Base-by-base conservation (phyloP, 2,888 invertebrate species). In the Ethmia dodecea region DNA sequence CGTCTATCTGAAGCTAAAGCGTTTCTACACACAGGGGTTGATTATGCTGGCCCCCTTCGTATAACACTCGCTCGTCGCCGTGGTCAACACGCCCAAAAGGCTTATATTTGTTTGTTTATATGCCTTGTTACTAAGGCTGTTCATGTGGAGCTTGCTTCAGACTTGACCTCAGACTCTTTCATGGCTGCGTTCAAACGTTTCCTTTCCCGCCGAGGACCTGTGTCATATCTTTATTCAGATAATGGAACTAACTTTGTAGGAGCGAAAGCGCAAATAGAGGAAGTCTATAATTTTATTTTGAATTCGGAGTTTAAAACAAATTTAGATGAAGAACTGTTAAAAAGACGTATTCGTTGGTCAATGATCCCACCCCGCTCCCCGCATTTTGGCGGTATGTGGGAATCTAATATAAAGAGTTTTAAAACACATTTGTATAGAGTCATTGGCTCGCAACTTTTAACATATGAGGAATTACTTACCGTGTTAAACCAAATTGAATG, bases 191-290 rank as follows among this genome's bases (percentile, higher is more conserved):
- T 63, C 1, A 41, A 52, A 8, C 39, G 60, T 8, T 64, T 67
- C 22, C 31, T 60, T 1, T 45, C 60, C 1, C 36, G 58, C 0
- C 39, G 60, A 11, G 60, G 60, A 2, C 40, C 46, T 1, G 46
- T 49, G 4, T 9, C 20, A 8, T 24, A 38, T 1, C 27, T 63
- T 0, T 50, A 47, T 22, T 52, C 52, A 1, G 62, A 65, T 27
- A 45, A 52, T 8, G 60, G 55, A 1, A 56, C 58, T 0, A 64
- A 61, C 28, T 66, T 58, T 16, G 25, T 43, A 2, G 49, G 45
- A 0, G 45, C 47, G 2, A 28, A 27, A 9, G 5, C 27, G 1
- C 12, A 39, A 3, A 10, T 44, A 9, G 10, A 28, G 5, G 39
- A 42, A 13, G 6, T 44, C 1, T 33, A 47, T 12, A 12, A 6